Evolutionary conservation across 2,888 invertebrate species (phyloP), one percentile per base, ranked within the genome.

Genomic region (Hecatera dysodea): DNA sequence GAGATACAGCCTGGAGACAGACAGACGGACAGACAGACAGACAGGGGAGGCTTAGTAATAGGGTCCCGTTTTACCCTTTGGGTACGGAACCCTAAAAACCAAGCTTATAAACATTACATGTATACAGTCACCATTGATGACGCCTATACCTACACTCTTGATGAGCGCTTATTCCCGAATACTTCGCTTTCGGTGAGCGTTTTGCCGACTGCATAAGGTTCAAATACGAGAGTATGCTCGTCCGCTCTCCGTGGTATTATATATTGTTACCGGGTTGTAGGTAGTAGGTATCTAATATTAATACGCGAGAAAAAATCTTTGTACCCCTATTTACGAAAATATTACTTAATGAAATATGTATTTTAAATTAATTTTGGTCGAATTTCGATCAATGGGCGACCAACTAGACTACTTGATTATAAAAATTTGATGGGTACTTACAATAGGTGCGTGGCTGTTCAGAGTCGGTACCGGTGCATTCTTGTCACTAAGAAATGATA

Each of bases 221-320:
- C 69, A 69, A 73, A 73, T 73, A 73, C 73, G 73, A 73, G 73
- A 74, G 70, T 74, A 74, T 74, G 70, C 70, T 72, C 71, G 67
- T 67, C 67, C 75, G 71, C 71, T 63, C 71, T 71, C 71, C 71
- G 64, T 75, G 67, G 71, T 75, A 75, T 71, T 75, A 72, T 75
- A 62, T 72, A 72, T 75, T 72, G 68, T 72, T 75, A 75, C 75
- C 75, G 75, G 75, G 75, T 75, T 75, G 75, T 75, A 72, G 72
- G 75, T 75, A 75, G 75, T 68, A 75, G 72, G 72, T 75, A 75
- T 75, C 75, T 62, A 73, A 73, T 70, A 73, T 70, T 61, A 70
- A 68, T 67, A 75, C 63, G 67, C 67, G 72, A 67, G 63, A 64
- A 69, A 73, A 73, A 73, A 69, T 69, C 61, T 73, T 73, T 73